Percentiles rank a stretch among this genome's conserved stretches.
Evolutionary conservation across 2,888 invertebrate genomes (phyloP).

Genomic region (Teinopalpus imperialis): DNA sequence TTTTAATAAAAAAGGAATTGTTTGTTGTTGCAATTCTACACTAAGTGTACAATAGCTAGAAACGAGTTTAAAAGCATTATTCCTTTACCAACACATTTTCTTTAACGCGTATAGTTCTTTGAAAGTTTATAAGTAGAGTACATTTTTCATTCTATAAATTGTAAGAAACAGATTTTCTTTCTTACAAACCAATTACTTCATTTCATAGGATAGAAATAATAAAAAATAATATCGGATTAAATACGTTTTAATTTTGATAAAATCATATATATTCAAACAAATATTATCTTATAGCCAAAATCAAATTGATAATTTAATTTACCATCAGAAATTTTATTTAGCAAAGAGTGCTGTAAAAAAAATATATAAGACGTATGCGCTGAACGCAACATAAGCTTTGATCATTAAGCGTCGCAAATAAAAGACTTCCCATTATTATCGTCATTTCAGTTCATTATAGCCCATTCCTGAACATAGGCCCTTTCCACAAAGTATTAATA

Average conservation of each 20-base stretch:
- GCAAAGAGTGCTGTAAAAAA: too few species aligned
- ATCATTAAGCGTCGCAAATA: constrained; percentile 15
- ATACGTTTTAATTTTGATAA: too few species aligned
- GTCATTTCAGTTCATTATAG: constrained; percentile 19
- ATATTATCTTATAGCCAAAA: too few species aligned
- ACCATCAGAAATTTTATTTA: too few species aligned
- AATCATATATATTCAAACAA: too few species aligned
- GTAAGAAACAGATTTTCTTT: constrained; percentile 14
- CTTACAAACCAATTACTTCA: constrained; percentile 16
- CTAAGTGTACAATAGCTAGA: too few species aligned
- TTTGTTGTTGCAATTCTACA: too few species aligned
- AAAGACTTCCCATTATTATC: constrained; percentile 18
- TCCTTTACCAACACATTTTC: constrained; percentile 20
- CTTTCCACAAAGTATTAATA: constrained; percentile 17
- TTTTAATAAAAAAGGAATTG: too few species aligned
- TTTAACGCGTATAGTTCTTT: constrained; percentile 24
- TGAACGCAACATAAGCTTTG: too few species aligned
- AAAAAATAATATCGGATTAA: not conserved
- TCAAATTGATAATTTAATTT: too few species aligned
- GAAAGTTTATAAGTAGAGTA: constrained; percentile 24
- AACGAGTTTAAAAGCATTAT: constrained; percentile 12
- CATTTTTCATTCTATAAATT: constrained; percentile 24
- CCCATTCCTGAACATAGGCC: constrained; percentile 11
- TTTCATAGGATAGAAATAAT: constrained; percentile 1
- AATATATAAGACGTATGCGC: constrained; percentile 3